Conservation (phyloP, 2,888 invertebrate genomes). For the Pandemis cinnamomeana region DNA sequence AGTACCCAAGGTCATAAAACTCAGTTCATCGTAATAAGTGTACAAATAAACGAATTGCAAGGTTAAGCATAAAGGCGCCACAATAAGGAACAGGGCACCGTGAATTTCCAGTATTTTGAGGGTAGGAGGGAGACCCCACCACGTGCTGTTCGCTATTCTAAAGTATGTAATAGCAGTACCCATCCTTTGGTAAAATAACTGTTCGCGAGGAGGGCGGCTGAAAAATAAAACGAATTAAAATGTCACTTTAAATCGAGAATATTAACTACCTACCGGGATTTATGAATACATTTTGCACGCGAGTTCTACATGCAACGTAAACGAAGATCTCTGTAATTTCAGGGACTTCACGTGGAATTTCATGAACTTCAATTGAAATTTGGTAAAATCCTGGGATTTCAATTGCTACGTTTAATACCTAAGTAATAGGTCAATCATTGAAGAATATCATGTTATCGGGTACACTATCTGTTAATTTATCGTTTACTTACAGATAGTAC, state of each 20-base stretch:
- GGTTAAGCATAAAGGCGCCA: neutral
- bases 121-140: slow-evolving; percentile 25
- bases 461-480: neutral
- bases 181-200: slow-evolving; percentile 25
- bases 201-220: slow-evolving; percentile 23
- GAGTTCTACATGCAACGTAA: too few relatives aligned
- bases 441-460: too few relatives aligned
- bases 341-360: too few relatives aligned
- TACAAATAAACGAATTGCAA: slow-evolving; percentile 27
- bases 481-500: slow-evolving; percentile 25
- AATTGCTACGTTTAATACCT: too few relatives aligned
- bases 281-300: too few relatives aligned
- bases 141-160: slow-evolving; percentile 12
- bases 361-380: too few relatives aligned
- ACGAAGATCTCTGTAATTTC: too few relatives aligned
- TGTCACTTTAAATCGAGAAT: neutral
- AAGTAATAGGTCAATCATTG: too few relatives aligned
- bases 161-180: slow-evolving; percentile 9
- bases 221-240: neutral
- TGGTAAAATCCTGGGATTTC: too few relatives aligned
- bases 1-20: slow-evolving; percentile 29
- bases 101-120: neutral
- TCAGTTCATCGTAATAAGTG: slow-evolving; percentile 17
- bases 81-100: neutral
- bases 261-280: neutral